phyloP scores from a whole-genome alignment of 1,140 invertebrate species.

The Heliconius himera region DNA sequence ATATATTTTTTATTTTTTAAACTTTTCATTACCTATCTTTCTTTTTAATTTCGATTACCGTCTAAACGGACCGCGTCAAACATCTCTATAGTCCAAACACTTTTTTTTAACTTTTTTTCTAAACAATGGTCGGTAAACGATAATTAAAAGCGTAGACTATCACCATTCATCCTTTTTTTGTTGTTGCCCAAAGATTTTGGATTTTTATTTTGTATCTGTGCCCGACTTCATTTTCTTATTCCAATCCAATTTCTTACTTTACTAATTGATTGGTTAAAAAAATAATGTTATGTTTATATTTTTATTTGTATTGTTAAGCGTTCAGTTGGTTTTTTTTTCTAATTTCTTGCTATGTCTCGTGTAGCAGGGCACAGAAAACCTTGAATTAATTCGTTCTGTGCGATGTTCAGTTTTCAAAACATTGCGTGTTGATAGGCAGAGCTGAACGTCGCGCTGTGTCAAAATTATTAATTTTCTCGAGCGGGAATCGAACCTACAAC shows the following conservation, averaged over 20 bases:
- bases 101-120: slow-evolving; percentile 38
- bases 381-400: no score
- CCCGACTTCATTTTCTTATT: slow-evolving; percentile 43
- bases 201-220: background rate
- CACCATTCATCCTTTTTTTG: slow-evolving; percentile 47
- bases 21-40: background rate
- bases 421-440: no score
- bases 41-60: background rate
- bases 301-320: background rate
- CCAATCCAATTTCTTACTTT: slow-evolving; percentile 52
- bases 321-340: background rate
- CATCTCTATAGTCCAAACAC: slow-evolving; percentile 53
- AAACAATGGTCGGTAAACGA: slow-evolving; percentile 65
- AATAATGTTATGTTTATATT: background rate
- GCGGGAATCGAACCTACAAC: no score
- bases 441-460: no score
- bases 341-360: no score
- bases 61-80: slow-evolving; percentile 48
- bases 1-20: no score
- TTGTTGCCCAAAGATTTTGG: background rate
- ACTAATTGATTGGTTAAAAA: slow-evolving; percentile 57
- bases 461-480: no score
- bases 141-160: slow-evolving; percentile 65
- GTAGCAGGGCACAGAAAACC: no score
- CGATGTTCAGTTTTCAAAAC: no score